Conservation (phyloP, 2,888 invertebrate species). For the Osmoderma eremita region DNA sequence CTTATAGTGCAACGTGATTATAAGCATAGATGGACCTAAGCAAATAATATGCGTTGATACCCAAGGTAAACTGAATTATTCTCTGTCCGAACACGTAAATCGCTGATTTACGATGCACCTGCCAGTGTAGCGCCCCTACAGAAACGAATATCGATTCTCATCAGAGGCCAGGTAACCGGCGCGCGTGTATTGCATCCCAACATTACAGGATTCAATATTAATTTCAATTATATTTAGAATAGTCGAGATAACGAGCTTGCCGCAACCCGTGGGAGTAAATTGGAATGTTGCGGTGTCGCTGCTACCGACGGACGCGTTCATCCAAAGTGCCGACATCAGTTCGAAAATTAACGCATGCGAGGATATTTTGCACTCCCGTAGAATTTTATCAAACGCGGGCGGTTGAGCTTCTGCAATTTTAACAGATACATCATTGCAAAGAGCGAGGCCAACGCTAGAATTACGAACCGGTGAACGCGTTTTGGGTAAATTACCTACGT, state of each 20-base stretch:
- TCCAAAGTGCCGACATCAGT: slow-evolving; percentile 9
- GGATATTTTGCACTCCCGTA: slow-evolving; percentile 20
- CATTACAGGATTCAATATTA: slow-evolving; percentile 41
- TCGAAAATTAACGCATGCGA: slow-evolving; percentile 31
- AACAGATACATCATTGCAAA: slow-evolving; percentile 19
- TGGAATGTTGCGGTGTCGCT: slow-evolving; percentile 37
- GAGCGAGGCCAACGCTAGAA: slow-evolving; percentile 1
- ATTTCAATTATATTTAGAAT: slow-evolving; percentile 47
- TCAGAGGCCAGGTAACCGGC: slow-evolving; percentile 20
- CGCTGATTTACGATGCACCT: slow-evolving; percentile 5
- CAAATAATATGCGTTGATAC: too few relatives aligned
- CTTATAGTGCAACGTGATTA: too few relatives aligned
- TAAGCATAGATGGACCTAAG: too few relatives aligned
- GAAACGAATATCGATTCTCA: slow-evolving; percentile 33
- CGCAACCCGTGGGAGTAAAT: slow-evolving; percentile 35
- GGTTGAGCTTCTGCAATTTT: slow-evolving; percentile 24
- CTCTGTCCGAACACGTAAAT: slow-evolving; percentile 1
- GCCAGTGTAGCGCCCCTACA: slow-evolving; percentile 7
- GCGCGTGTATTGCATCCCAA: slow-evolving; percentile 30
- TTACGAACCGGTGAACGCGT: slow-evolving; percentile 2
- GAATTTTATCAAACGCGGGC: slow-evolving; percentile 28
- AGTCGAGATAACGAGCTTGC: slow-evolving; percentile 44
- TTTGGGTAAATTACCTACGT: slow-evolving; percentile 16
- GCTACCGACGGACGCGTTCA: not conserved
- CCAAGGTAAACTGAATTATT: not conserved